Evolutionary conservation across 2,888 invertebrate genomes (phyloP), one percentile per base, ranked within the genome.

Genomic region (Bombyx huttoni): DNA sequence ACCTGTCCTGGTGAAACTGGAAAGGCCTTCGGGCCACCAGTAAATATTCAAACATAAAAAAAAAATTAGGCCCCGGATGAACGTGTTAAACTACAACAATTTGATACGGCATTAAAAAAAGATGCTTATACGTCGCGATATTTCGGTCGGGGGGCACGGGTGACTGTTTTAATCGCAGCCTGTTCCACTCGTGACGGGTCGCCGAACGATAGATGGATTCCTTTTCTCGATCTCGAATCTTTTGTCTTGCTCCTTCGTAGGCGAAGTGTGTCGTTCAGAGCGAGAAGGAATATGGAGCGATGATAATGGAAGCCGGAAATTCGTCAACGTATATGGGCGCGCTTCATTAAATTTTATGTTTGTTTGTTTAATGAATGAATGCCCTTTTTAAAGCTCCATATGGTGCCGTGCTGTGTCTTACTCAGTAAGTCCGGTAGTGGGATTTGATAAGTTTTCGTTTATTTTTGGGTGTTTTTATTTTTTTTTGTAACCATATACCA

Each of bases 311-410:
- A 71, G 76, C 86, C 86, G 87, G 87, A 87, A 83, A 81, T 84
- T 79, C 81, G 79, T 87, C 85, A 83, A 82, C 77, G 79, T 79
- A 80, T 81, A 78, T 81, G 78, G 81, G 76, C 76, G 78, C 75
- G 82, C 76, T 84, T 83, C 85, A 78, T 86, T 85, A 83, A 83
- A 81, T 79, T 84, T 84, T 84, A 85, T 83, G 81, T 78, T 69
- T 81, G 81, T 81, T 78, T 79, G 75, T 73, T 81, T 82, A 86
- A 85, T 85, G 78, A 83, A 83, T 79, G 76, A 74, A 80, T 82
- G 81, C 77, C 40, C 77, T 81, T 79, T 82, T 82, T 75, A 79
- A 81, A 81, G 78, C 77, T 75, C 77, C 81, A 80, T 78, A 73
- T 81, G 82, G 71, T 68, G 64, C 66, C 68, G 67, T 63, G 63